Base-by-base conservation (phyloP, 2,113 vertebrate genomes). In the Perccottus glenii region DNA sequence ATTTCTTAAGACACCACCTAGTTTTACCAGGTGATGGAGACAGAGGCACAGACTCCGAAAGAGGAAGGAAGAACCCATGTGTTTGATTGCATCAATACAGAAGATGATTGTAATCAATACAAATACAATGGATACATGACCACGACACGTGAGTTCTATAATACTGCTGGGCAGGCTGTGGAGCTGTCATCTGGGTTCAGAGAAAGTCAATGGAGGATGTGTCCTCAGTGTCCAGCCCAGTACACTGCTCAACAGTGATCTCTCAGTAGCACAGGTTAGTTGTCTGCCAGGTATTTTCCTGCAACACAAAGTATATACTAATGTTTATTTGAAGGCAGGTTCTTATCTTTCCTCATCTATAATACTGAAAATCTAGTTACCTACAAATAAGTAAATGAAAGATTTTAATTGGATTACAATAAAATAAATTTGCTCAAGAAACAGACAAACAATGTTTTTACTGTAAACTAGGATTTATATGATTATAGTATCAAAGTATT, bases 281-380 rank as follows among this genome's bases (percentile, higher is more conserved):
- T 96, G 90, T 99, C 98, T 0, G 96, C 96, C 93, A 98, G 90
- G 83, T 98, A 99, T 83, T 99, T 99, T 89, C 97, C 97, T 99
- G 60, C 52, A 93, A 90, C 82, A 86, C 0, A 12, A 10, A 32
- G 11, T 4, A 78, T 0, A 32, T 27, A 68, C 1, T 11, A 64
- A 9, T 40, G 19, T 27, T 27, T 27, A 27, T 27, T 27, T 27
- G 19, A 27, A 2, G 3, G 19, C 19, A 27, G 19, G 19, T 27
- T 27, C 19, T 27, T 27, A 27, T 27, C 19, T 27, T 27, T 27
- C 19, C 19, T 27, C 19, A 27, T 27, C 19, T 27, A 27, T 2
- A 27, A 27, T 27, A 27, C 19, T 27, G 19, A 27, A 27, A 27
- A 27, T 27, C 19, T 27, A 27, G 19, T 27, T 27, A 27, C 19